Conservation (phyloP, 2,888 invertebrate genomes). For the Diadegma fenestrale region DNA sequence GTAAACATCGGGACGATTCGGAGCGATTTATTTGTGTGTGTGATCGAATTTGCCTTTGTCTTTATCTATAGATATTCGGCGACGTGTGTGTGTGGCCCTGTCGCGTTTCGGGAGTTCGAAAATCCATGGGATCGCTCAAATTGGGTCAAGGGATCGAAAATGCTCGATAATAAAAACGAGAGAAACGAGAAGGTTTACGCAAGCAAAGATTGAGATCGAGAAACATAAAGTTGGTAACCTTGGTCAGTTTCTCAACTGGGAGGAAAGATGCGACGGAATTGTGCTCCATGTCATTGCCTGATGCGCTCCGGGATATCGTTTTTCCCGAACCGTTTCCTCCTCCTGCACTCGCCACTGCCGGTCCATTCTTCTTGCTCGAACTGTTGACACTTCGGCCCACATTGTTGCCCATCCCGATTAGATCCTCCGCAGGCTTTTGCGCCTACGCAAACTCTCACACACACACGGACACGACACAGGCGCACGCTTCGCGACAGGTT, state of each 20-base stretch:
- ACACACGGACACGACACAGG: neutral
- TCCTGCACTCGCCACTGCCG: constrained; percentile 62
- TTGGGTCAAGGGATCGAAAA: neutral
- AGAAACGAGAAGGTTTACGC: neutral
- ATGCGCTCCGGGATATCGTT: constrained; percentile 88
- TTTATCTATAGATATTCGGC: neutral
- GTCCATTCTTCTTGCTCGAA: constrained; percentile 73
- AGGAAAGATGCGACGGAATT: constrained; percentile 88
- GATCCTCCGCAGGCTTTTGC: constrained; percentile 4
- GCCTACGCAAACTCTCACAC: neutral
- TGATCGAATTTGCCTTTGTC: neutral
- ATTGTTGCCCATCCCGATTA: constrained; percentile 79
- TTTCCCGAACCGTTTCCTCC: constrained; percentile 75
- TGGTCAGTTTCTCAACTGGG: constrained; percentile 91
- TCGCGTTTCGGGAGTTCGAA: neutral
- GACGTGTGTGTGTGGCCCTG: neutral
- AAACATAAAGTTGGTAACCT: constrained; percentile 85
- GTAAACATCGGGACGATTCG: neutral
- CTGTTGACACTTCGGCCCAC: constrained; percentile 75
- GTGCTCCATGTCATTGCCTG: constrained; percentile 89
- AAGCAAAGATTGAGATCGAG: constrained; percentile 1
- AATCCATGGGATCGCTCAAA: neutral
- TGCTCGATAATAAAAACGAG: neutral
- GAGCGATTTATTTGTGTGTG: neutral
- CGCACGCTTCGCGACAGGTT: constrained; percentile 47